Base-by-base conservation (phyloP, 2,113 vertebrate genomes). In the Alaudala cheleensis region DNA sequence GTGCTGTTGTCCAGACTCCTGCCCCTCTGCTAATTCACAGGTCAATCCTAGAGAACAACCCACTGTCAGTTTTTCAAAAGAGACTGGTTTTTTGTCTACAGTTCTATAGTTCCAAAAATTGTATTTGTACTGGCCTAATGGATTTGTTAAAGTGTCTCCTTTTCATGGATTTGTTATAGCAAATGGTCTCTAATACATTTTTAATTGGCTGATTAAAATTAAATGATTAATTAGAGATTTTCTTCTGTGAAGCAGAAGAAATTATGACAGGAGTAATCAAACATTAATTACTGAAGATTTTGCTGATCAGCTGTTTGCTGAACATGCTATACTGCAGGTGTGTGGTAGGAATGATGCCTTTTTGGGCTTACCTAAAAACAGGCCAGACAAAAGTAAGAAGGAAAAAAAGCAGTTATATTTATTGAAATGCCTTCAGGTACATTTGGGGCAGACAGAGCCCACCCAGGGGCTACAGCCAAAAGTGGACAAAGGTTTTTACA, bases 161-260 rank as follows among this genome's bases (percentile, higher is more conserved):
- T 96, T 62, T 73, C 45, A 58, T 65, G 57, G 44, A 42, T 88
- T 93, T 93, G 66, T 86, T 86, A 44, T 79, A 91, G 53, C n/a
- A 86, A 91, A 67, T 76, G 10, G 61, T 37, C 50, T 94, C n/a
- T 87, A 90, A 86, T 85, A 67, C 28, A 51, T 89, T 89, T 95
- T 73, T 66, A 91, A 72, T 95, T 81, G 70, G 12, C 61, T 82
- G 50, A 86, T 86, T 82, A 96, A 74, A 93, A 87, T 85, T 85
- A 64, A 92, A 88, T 93, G 1, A 93, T 92, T 69, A 47, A 50
- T 84, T 90, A 93, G 81, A 93, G 33, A 81, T 80, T 86, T 44
- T 92, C 15, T 79, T 96, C 90, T 92, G 69, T 23, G 25, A 92
- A 91, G 62, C 93, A 93, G 73, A 95, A 60, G 28, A 95, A 95